phyloP scores from a whole-genome alignment of 1,140 invertebrate genomes.

The Calephelis virginiensis region DNA sequence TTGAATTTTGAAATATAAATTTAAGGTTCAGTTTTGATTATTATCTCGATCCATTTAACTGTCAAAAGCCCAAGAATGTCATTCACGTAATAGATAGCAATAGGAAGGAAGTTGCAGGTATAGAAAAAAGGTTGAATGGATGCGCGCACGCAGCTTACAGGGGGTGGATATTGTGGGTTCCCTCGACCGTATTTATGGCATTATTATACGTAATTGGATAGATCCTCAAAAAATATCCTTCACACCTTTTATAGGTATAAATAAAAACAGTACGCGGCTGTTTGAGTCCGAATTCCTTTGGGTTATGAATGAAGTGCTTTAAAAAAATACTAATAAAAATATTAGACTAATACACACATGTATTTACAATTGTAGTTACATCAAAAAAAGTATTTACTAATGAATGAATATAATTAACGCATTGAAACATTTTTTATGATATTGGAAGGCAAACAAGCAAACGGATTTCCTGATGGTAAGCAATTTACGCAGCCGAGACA shows the following conservation, averaged over 20 bases:
- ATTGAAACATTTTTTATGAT: too few species aligned
- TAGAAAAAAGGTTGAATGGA: conserved; percentile 45
- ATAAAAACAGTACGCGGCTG: too few species aligned
- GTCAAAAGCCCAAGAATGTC: conserved; percentile 61
- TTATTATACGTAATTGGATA: conserved; percentile 18
- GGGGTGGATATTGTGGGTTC: conserved; percentile 14
- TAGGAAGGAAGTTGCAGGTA: conserved; percentile 75
- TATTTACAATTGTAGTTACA: too few species aligned
- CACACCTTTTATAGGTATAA: not conserved
- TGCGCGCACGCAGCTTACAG: conserved; percentile 37
- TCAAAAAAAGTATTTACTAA: too few species aligned
- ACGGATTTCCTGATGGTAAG: too few species aligned
- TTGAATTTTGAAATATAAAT: conserved; percentile 8
- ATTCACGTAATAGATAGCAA: conserved; percentile 64
- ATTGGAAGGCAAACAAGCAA: too few species aligned
- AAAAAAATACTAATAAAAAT: too few species aligned
- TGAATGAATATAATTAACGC: too few species aligned
- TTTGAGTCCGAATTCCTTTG: too few species aligned
- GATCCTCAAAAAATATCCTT: conserved; percentile 10
- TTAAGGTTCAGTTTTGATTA: not conserved
- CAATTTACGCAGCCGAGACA: too few species aligned
- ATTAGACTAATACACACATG: too few species aligned
- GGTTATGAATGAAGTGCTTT: too few species aligned
- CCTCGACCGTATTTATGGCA: conserved; percentile 17
- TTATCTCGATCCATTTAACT: conserved; percentile 48